Percentiles rank a stretch among this genome's conserved stretches.
Conservation (phyloP, 1,140 invertebrate species). For the Papilio machaon region DNA sequence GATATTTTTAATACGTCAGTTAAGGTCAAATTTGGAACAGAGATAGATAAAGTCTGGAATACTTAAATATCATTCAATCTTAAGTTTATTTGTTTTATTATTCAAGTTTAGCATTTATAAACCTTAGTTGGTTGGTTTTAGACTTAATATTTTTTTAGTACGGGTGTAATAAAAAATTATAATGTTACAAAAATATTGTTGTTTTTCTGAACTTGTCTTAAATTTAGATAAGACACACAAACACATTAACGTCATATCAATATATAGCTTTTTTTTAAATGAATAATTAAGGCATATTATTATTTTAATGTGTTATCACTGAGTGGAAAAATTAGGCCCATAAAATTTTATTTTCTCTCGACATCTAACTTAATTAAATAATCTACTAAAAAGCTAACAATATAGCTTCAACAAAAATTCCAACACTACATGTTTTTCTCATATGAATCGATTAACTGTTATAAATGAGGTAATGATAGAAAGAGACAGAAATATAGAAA, state of each 20-base stretch:
- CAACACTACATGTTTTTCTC: too few relatives aligned
- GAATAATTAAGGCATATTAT: conserved; percentile 9
- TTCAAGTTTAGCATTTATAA: too few relatives aligned
- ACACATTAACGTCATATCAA: conserved; percentile 18
- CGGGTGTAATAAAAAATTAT: neutral
- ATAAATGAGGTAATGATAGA: too few relatives aligned
- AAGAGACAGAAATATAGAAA: too few relatives aligned
- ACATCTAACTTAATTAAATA: neutral
- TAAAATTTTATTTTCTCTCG: neutral
- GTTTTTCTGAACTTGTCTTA: neutral
- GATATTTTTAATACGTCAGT: neutral
- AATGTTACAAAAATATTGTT: neutral
- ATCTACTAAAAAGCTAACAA: too few relatives aligned
- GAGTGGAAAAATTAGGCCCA: neutral
- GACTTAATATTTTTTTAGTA: neutral
- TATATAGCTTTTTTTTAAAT: too few relatives aligned
- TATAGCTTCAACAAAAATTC: too few relatives aligned
- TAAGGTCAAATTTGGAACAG: neutral
- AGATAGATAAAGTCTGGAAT: too few relatives aligned
- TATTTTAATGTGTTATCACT: neutral
- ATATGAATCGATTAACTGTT: too few relatives aligned
- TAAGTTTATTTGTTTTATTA: too few relatives aligned
- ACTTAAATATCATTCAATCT: too few relatives aligned
- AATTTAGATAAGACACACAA: neutral
- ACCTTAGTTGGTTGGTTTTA: neutral